Percentiles rank a stretch among this genome's conserved stretches.
Evolutionary conservation across 2,797 vertebrate species (phyloP).

Genomic region (Semotilus atromaculatus): DNA sequence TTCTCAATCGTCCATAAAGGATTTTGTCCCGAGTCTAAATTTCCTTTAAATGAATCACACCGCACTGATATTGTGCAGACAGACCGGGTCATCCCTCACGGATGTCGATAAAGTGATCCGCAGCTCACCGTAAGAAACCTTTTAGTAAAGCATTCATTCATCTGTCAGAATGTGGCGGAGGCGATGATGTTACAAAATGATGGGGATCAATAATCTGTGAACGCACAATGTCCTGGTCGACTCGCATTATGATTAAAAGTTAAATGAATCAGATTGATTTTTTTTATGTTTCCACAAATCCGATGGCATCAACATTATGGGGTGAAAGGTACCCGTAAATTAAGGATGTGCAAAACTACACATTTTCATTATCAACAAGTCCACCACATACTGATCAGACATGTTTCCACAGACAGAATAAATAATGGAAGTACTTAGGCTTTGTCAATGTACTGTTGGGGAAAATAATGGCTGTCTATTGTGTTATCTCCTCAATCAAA

Average conservation of each 20-base stretch:
- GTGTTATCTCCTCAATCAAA: neutral
- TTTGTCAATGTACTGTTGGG: neutral
- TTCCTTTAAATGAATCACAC: constrained; percentile 33
- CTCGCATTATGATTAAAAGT: neutral
- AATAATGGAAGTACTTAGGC: neutral
- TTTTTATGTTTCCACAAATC: neutral
- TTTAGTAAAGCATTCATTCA: constrained; percentile 15
- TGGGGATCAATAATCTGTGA: constrained; percentile 30
- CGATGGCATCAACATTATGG: neutral
- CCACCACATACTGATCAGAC: neutral
- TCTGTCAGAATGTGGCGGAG: constrained; percentile 3
- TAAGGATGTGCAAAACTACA: neutral
- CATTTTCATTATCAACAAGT: neutral
- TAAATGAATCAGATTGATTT: neutral
- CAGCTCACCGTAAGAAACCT: constrained; percentile 24
- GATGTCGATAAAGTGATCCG: constrained; percentile 40
- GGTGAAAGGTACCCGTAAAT: neutral
- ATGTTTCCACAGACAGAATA: neutral
- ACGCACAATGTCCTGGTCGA: neutral
- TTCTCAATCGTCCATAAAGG: constrained; percentile 24
- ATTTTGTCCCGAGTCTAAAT: neutral
- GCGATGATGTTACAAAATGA: constrained; percentile 14
- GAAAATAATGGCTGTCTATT: neutral
- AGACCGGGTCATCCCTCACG: constrained; percentile 26
- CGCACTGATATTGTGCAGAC: neutral